Conservation (phyloP, 92 coral and sea anemone genomes). For the Porites evermanni region DNA sequence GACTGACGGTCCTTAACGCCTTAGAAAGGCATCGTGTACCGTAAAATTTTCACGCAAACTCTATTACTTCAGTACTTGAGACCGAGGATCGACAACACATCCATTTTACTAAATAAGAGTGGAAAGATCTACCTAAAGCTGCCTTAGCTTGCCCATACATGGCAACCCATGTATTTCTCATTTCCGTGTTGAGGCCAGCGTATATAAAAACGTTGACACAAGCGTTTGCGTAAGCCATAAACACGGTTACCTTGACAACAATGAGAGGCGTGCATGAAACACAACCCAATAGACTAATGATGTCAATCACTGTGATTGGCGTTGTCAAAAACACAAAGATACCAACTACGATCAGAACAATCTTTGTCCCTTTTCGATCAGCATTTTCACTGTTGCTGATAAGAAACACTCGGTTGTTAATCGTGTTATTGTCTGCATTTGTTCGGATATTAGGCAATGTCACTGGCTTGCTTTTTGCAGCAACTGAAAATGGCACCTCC, state of each 20-base stretch:
- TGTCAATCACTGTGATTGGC: conserved; percentile 90
- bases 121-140: not conserved
- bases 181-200: conserved; percentile 90
- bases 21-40: too few relatives aligned
- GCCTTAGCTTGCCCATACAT: conserved; percentile 46
- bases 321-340: conserved; percentile 84
- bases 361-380: conserved; percentile 80
- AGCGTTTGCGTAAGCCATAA: conserved; percentile 90
- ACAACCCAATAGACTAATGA: conserved; percentile 71
- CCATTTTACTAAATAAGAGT: not conserved
- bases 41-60: too few relatives aligned
- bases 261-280: conserved; percentile 68
- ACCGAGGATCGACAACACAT: not conserved
- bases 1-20: too few relatives aligned
- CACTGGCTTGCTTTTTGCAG: conserved; percentile 12
- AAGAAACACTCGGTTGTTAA: conserved; percentile 7
- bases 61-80: not conserved
- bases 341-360: conserved; percentile 82
- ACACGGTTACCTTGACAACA: conserved; percentile 77
- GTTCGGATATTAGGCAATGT: conserved; percentile 28
- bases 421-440: conserved; percentile 14
- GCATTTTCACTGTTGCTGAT: conserved; percentile 21
- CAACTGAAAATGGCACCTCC: conserved; percentile 41
- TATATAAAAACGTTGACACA: conserved; percentile 93
- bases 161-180: conserved; percentile 76